These are phyloP conservation scores for Sclerodermus sp. DNA, from an alignment of 2,888 invertebrate genomes.

Conservation along the genomic window DNA sequence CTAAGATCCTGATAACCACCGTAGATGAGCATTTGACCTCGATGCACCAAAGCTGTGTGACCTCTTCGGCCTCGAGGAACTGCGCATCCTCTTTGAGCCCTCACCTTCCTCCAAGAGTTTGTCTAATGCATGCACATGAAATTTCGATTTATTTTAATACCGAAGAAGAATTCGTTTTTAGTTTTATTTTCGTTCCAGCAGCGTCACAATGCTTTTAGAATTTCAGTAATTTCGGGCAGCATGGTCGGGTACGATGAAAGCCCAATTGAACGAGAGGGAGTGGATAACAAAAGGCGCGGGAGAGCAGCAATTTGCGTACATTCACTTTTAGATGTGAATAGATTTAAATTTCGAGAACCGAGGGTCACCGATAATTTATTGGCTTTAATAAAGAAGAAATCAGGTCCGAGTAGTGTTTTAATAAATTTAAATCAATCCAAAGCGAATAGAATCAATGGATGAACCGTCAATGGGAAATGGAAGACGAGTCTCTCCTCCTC, in stretches of 20 bases:
- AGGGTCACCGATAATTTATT: conserved; percentile 9
- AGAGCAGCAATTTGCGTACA: conserved; percentile 31
- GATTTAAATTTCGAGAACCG: conserved; percentile 10
- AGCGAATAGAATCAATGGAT: no score
- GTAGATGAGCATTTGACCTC: conserved; percentile 79
- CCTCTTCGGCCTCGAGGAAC: conserved; percentile 79
- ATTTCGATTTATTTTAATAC: no score
- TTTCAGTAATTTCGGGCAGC: conserved; percentile 14
- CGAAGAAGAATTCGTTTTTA: no score
- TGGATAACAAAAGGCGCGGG: conserved; percentile 30
- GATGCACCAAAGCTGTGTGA: conserved; percentile 79
- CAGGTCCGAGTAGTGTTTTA: no score
- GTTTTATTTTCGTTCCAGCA: no score
- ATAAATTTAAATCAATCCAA: no score
- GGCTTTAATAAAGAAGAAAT: no score
- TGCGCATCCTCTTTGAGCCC: conserved; percentile 61
- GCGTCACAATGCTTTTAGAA: conserved; percentile 17
- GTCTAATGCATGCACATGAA: conserved; percentile 47
- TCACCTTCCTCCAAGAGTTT: conserved; percentile 66
- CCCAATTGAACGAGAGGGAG: conserved; percentile 5
- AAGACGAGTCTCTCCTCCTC: no score
- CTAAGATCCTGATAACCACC: conserved; percentile 85
- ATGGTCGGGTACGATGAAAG: conserved; percentile 7
- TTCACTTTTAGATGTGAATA: conserved; percentile 22
- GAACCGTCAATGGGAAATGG: no score